Conservation (phyloP, 2,888 invertebrate genomes). For the Dryocosmus kuriphilus region DNA sequence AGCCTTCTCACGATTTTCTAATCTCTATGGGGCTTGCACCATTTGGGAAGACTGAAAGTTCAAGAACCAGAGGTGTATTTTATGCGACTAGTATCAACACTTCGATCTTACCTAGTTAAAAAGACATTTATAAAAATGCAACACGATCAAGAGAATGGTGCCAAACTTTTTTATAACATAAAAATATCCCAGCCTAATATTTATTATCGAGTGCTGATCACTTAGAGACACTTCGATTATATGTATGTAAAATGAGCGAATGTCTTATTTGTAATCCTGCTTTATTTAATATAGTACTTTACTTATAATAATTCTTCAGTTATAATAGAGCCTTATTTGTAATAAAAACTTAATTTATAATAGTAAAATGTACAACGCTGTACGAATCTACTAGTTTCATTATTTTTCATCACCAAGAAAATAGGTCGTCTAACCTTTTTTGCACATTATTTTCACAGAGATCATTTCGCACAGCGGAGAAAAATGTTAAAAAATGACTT, state of each 20-base stretch:
- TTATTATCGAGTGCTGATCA: background rate
- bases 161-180: conserved; percentile 55
- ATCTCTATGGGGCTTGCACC: background rate
- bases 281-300: background rate
- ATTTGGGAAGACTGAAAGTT: conserved; percentile 1
- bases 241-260: background rate
- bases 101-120: background rate
- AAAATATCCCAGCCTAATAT: conserved; percentile 36
- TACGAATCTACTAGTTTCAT: background rate
- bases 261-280: background rate
- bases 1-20: background rate
- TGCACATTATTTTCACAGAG: background rate
- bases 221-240: background rate
- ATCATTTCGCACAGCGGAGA: conserved; percentile 13
- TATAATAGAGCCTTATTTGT: background rate
- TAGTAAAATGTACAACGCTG: background rate
- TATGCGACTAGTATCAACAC: background rate
- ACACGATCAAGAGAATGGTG: conserved; percentile 54
- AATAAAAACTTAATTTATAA: background rate
- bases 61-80: background rate
- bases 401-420: background rate
- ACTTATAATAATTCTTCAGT: background rate
- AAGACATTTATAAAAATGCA: conserved; percentile 16
- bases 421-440: conserved; percentile 18
- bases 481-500: background rate